phyloP scores from a whole-genome alignment of 53 echinoderm and acorn worm species.

The Paracentrotus lividus region DNA sequence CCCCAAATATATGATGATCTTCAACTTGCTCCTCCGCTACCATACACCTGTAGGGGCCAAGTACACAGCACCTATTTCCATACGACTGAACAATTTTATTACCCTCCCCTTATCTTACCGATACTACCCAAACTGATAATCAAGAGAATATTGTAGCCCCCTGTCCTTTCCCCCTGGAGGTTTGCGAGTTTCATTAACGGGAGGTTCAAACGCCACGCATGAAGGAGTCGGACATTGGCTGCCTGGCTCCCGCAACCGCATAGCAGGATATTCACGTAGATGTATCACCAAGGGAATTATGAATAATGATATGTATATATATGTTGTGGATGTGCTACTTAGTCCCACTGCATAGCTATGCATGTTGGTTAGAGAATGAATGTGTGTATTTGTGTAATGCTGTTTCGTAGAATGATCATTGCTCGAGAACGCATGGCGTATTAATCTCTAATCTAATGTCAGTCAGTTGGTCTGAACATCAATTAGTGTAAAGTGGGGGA shows the following conservation, averaged over 20 bases:
- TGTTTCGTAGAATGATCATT: background rate
- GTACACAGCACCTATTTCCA: background rate
- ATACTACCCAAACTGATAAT: background rate
- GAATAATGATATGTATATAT: background rate
- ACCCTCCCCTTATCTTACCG: background rate
- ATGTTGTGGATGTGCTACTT: background rate
- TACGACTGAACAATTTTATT: background rate
- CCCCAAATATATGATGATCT: too few relatives aligned
- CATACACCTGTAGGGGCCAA: background rate
- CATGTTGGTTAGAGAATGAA: background rate
- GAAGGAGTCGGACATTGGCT: background rate
- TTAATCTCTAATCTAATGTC: background rate
- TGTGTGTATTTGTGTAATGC: background rate
- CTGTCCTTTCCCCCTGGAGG: conserved; percentile 14
- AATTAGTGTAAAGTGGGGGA: too few relatives aligned
- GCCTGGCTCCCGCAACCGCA: background rate
- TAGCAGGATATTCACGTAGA: background rate
- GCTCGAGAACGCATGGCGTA: background rate
- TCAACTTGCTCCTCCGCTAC: background rate
- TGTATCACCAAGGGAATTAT: background rate
- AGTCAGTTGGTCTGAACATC: too few relatives aligned
- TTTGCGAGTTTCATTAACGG: conserved; percentile 13
- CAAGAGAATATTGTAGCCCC: background rate
- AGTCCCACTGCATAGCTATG: conserved; percentile 17
- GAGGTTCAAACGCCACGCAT: background rate